Base-by-base conservation (phyloP, 2,888 invertebrate species). In the Plagodis pulveraria region DNA sequence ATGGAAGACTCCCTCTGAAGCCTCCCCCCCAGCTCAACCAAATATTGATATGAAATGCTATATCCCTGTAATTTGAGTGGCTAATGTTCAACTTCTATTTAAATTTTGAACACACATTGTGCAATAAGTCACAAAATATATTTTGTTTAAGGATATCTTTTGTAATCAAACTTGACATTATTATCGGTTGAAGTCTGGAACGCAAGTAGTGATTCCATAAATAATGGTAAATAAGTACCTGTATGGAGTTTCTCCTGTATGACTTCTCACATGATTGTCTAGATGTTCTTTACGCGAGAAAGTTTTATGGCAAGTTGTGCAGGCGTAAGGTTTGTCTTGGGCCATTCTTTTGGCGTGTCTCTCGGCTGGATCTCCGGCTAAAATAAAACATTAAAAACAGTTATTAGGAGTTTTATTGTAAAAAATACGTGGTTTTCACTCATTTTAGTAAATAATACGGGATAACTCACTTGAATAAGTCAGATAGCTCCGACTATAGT, bases 221-320 rank as follows among this genome's bases (percentile, higher is more conserved):
- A 22, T 22, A 22, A 22, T 22, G 22, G 22, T 22, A 22, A 4
- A 22, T 22, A 2, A 22, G 22, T 76, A 94, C 94, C 94, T 93
- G 86, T 96, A 96, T 1, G 97, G 96, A 34, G 96, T 97, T 86
- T 96, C 97, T 51, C 97, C 97, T 50, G 97, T 97, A 82, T 96
- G 97, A 87, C 96, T 96, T 63, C 96, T 93, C 5, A 96, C 95
- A 76, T 97, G 97, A 86, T 97, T 97, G 86, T 97, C 96, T 67
- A 97, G 93, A 83, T 97, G 97, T 81, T 97, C 97, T 83, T 97
- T 97, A 56, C 97, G 94, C 9, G 97, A 96, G 87, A 97, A 97
- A 34, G 96, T 96, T 86, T 97, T 97, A 69, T 96, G 96, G 86
- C 97, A 97, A 76, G 96, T 96, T 22, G 96, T 95, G 88, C 97